Evolutionary conservation across 2,113 vertebrate species (phyloP).

Genomic region (Colistium nudipinnis): DNA sequence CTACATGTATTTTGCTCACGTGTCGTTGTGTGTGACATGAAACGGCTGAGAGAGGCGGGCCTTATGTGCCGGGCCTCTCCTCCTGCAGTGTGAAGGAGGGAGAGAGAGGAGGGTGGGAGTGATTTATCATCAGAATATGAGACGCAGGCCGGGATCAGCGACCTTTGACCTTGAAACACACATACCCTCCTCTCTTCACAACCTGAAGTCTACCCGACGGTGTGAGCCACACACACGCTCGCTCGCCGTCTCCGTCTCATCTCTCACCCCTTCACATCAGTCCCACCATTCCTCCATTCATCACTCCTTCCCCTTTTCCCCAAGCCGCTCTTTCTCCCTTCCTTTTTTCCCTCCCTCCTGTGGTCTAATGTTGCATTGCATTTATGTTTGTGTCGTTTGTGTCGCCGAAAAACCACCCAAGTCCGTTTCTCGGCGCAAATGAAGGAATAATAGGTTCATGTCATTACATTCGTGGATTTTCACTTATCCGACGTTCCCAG

Average conservation of each 20-base stretch:
- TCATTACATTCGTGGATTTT: too few relatives aligned
- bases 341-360: conserved; percentile 35
- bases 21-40: too few relatives aligned
- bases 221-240: not conserved
- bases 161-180: conserved; percentile 22
- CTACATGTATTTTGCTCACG: too few relatives aligned
- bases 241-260: conserved; percentile 43
- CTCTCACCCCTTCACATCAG: conserved; percentile 53
- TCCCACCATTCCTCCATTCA: conserved; percentile 61
- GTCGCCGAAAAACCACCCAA: too few relatives aligned
- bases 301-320: conserved; percentile 53
- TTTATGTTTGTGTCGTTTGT: too few relatives aligned
- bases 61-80: too few relatives aligned
- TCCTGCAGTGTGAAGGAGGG: conserved; percentile 57
- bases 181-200: not conserved
- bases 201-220: not conserved
- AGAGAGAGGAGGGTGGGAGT: conserved; percentile 13
- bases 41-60: too few relatives aligned
- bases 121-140: conserved; percentile 51
- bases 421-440: too few relatives aligned
- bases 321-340: conserved; percentile 30
- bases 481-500: too few relatives aligned
- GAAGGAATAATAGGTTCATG: too few relatives aligned
- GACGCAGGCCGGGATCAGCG: not conserved
- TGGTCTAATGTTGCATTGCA: too few relatives aligned